These are phyloP conservation scores for Casuarius casuarius DNA, from an alignment of 2,113 vertebrate genomes.

Conservation along the genomic window DNA sequence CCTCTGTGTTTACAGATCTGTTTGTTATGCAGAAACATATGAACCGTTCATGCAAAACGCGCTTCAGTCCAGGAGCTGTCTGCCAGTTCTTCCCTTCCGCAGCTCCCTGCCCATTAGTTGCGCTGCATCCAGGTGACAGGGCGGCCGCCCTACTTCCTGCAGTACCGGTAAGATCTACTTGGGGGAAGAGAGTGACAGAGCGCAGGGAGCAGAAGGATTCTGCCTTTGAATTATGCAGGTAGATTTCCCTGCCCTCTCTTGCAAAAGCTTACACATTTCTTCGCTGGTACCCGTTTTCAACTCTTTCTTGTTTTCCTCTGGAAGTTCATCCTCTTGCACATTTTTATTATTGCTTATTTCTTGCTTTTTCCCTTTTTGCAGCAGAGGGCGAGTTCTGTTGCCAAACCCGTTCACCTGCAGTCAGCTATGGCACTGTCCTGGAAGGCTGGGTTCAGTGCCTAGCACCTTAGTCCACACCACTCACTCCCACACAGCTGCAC, in stretches of 20 bases:
- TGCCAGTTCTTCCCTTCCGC: neutral
- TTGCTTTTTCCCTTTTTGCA: neutral
- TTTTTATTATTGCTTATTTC: no score
- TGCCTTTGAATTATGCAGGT: neutral
- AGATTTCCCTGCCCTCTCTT: neutral
- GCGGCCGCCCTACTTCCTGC: neutral
- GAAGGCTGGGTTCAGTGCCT: neutral
- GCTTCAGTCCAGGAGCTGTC: neutral
- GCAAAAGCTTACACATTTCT: neutral
- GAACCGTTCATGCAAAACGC: neutral
- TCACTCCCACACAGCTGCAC: neutral
- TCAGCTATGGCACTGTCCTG: neutral
- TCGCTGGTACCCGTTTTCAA: neutral
- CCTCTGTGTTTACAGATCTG: conserved; percentile 1
- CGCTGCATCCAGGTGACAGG: neutral
- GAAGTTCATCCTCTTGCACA: neutral
- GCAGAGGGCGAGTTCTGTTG: neutral
- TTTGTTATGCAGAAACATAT: neutral
- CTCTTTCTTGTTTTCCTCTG: neutral
- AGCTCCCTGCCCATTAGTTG: neutral
- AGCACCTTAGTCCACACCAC: neutral
- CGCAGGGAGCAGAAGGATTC: neutral
- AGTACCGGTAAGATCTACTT: neutral
- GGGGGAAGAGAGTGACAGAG: neutral
- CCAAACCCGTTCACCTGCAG: neutral